Conservation (phyloP, 1,140 invertebrate genomes). For the Colletes latitarsis region DNA sequence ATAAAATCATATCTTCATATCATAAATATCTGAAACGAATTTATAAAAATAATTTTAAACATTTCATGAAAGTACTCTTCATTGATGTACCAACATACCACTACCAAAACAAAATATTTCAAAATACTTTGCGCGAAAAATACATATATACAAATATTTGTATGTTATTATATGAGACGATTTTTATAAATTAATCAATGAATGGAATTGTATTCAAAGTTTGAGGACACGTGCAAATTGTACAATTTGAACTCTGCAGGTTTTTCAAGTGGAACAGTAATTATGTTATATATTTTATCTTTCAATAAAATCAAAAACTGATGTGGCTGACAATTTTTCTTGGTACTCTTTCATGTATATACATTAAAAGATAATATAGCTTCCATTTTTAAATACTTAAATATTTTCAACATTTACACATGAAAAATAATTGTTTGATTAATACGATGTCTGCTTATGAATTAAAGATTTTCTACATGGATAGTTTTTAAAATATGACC, state of each 20-base stretch:
- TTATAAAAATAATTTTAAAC: constrained; percentile 14
- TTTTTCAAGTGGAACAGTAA: too few species aligned
- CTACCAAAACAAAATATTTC: constrained; percentile 19
- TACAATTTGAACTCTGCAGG: not conserved
- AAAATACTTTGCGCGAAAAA: constrained; percentile 20
- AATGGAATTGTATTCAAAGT: not conserved
- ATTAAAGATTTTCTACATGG: not conserved
- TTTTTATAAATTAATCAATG: constrained; percentile 4
- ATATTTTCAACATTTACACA: not conserved
- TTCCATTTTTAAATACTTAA: not conserved
- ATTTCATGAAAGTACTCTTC: not conserved
- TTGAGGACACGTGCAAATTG: not conserved
- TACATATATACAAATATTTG: not conserved
- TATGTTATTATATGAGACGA: constrained; percentile 11
- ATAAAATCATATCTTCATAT: constrained; percentile 8
- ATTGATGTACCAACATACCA: constrained; percentile 10
- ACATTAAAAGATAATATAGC: not conserved
- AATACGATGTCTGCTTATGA: not conserved
- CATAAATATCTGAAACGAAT: constrained; percentile 3
- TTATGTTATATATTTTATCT: too few species aligned
- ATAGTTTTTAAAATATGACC: not conserved
- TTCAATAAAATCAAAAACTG: too few species aligned
- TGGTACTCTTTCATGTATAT: not conserved
- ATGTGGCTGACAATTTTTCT: too few species aligned
- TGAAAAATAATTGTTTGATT: not conserved